phyloP scores from a whole-genome alignment of 2,888 invertebrate species.

The Pyrrhia umbra region DNA sequence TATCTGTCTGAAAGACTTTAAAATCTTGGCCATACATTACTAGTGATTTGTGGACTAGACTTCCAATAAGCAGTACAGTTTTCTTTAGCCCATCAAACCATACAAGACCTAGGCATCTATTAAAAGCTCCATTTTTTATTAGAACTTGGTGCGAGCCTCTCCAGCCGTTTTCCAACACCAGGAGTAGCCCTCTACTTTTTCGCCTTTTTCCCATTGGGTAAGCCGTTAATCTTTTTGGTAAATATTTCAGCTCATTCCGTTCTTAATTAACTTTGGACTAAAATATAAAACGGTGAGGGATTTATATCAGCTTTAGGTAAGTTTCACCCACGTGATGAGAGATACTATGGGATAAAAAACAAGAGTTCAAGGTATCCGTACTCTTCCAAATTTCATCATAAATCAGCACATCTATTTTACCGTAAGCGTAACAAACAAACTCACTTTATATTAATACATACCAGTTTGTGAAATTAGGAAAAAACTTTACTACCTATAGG shows the following conservation, averaged over 20 bases:
- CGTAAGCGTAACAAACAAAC: no score
- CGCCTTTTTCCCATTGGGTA: constrained; percentile 61
- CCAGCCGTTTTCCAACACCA: not conserved
- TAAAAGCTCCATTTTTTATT: not conserved
- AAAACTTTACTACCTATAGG: no score
- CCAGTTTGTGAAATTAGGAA: no score
- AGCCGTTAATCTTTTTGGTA: constrained; percentile 59
- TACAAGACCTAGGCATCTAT: not conserved
- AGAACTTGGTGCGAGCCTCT: not conserved
- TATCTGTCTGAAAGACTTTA: no score
- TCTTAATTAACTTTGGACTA: constrained; percentile 29
- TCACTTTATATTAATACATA: no score
- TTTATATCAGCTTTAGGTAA: constrained; percentile 2
- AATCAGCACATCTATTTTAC: no score
- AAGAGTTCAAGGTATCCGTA: no score
- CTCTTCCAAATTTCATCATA: no score
- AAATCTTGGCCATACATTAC: no score
- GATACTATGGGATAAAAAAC: no score
- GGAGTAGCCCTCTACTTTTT: constrained; percentile 37
- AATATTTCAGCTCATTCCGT: constrained; percentile 24
- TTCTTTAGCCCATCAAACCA: not conserved
- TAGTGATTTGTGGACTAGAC: not conserved
- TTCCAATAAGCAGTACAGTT: not conserved
- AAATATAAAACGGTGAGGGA: constrained; percentile 9
- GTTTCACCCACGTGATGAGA: not conserved